Conservation (phyloP, 2,113 vertebrate genomes). For the Nanorana parkeri region DNA sequence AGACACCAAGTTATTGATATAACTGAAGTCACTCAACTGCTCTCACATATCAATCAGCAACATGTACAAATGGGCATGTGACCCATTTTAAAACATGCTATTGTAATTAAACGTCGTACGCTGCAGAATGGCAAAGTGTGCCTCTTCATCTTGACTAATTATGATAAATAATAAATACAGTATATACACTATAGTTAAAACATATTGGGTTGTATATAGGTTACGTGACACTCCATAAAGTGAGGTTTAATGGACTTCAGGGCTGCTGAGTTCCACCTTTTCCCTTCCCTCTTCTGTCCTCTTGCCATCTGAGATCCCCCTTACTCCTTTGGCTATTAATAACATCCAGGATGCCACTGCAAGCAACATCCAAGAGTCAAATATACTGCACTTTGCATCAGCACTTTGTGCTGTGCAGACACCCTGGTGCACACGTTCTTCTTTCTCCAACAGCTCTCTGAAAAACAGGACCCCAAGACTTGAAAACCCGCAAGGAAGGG, state of each 20-base stretch:
- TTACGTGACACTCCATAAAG: slow-evolving; percentile 11
- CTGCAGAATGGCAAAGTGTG: too few species aligned
- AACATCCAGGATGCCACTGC: slow-evolving; percentile 85
- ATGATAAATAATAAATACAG: too few species aligned
- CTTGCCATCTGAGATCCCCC: slow-evolving; percentile 72
- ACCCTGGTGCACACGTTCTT: slow-evolving; percentile 43
- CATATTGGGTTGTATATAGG: background rate
- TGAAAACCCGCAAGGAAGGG: slow-evolving; percentile 17
- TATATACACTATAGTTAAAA: too few species aligned
- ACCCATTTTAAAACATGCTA: background rate
- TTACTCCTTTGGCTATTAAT: slow-evolving; percentile 81
- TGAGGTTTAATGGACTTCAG: slow-evolving; percentile 31
- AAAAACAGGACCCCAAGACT: background rate
- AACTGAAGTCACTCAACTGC: background rate
- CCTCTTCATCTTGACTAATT: too few species aligned
- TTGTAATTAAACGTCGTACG: background rate
- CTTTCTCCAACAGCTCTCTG: slow-evolving; percentile 13
- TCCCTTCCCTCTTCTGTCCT: slow-evolving; percentile 60
- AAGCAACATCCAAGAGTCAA: slow-evolving; percentile 83
- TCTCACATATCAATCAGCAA: background rate
- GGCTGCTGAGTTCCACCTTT: slow-evolving; percentile 58
- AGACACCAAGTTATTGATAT: background rate
- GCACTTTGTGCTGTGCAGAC: slow-evolving; percentile 78
- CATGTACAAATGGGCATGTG: background rate
- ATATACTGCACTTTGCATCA: slow-evolving; percentile 82